Evolutionary conservation across 2,888 invertebrate genomes (phyloP).

Genomic region (Cephus nigrinus): DNA sequence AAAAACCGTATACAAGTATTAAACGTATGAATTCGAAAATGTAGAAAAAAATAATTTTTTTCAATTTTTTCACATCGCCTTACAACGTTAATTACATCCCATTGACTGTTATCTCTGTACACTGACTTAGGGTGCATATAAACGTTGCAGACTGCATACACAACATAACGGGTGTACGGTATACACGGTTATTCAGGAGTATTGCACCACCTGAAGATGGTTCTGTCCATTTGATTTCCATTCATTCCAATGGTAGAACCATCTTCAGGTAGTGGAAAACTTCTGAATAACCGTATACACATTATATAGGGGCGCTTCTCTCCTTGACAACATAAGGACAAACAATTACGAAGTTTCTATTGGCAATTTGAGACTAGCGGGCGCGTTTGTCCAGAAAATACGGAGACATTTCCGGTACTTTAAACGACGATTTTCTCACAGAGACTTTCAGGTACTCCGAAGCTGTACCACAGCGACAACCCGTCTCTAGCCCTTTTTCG

Average conservation of each 20-base stretch:
- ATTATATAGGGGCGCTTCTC: background rate
- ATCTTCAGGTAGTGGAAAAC: too few relatives aligned
- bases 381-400: constrained; percentile 41
- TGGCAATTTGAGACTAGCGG: constrained; percentile 45
- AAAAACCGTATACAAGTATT: too few relatives aligned
- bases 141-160: background rate
- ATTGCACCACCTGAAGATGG: too few relatives aligned
- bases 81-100: background rate
- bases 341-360: constrained; percentile 54
- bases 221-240: too few relatives aligned
- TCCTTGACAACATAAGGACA: constrained; percentile 5
- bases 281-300: too few relatives aligned
- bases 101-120: background rate
- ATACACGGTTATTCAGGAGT: too few relatives aligned
- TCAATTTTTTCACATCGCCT: background rate
- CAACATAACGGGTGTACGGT: too few relatives aligned
- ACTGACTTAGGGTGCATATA: background rate
- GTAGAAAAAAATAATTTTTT: background rate
- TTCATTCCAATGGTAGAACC: too few relatives aligned
- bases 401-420: constrained; percentile 19
- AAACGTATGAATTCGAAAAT: too few relatives aligned
- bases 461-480: background rate
- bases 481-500: constrained; percentile 1
- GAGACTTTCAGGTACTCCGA: background rate
- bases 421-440: background rate